These are phyloP conservation scores for Xestia rhomboidea DNA, from an alignment of 2,888 invertebrate genomes.

Conservation along the genomic window DNA sequence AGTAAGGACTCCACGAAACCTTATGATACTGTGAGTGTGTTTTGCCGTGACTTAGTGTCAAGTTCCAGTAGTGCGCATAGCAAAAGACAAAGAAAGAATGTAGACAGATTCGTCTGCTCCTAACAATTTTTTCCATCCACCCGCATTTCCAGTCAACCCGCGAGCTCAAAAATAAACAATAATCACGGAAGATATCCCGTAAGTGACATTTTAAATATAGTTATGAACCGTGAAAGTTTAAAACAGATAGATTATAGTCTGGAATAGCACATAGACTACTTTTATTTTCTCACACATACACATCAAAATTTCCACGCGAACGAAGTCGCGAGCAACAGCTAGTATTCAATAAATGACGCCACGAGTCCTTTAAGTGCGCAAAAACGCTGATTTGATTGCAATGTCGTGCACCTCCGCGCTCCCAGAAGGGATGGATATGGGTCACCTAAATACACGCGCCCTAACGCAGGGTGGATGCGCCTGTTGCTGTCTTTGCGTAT, in stretches of 20 bases:
- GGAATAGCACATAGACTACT: not conserved
- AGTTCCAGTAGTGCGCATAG: too few species aligned
- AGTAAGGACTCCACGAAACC: too few species aligned
- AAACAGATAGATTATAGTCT: not conserved
- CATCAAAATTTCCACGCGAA: not conserved
- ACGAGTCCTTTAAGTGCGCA: conserved; percentile 61
- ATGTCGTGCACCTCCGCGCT: conserved; percentile 77
- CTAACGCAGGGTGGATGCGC: conserved; percentile 69
- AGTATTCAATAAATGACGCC: conserved; percentile 40
- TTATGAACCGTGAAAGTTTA: too few species aligned
- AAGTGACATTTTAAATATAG: too few species aligned
- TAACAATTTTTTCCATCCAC: too few species aligned
- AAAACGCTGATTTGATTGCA: conserved; percentile 83
- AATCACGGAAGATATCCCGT: too few species aligned
- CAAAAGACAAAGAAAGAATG: too few species aligned
- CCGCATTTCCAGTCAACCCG: too few species aligned
- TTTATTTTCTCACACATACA: not conserved
- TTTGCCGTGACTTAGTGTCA: too few species aligned
- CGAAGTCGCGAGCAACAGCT: not conserved
- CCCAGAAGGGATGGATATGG: conserved; percentile 82
- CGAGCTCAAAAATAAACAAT: too few species aligned
- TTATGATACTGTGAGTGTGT: too few species aligned
- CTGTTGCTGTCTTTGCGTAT: conserved; percentile 35
- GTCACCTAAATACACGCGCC: conserved; percentile 85
- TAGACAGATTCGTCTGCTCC: too few species aligned